Evolutionary conservation across 2,888 invertebrate genomes (phyloP).

Genomic region (Nycteola revayana): DNA sequence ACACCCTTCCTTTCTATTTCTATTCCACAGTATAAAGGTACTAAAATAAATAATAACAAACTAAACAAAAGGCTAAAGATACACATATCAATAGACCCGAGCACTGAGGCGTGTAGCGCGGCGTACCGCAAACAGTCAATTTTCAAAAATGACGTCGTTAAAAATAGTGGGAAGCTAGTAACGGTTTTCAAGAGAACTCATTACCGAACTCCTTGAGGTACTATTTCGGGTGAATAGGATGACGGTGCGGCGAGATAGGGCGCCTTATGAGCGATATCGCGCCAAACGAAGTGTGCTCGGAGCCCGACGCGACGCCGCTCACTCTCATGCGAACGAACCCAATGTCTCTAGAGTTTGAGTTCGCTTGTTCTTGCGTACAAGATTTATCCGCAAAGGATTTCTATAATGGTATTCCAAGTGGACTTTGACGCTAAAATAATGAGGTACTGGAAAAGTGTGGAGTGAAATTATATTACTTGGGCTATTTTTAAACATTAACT

Average conservation of each 20-base stretch:
- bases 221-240: slow-evolving; percentile 76
- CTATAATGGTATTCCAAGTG: slow-evolving; percentile 22
- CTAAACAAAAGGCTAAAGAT: too few relatives aligned
- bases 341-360: slow-evolving; percentile 10
- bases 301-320: slow-evolving; percentile 6
- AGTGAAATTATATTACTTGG: too few relatives aligned
- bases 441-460: background rate
- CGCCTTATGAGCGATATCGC: slow-evolving; percentile 75
- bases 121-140: slow-evolving; percentile 43
- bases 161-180: slow-evolving; percentile 61
- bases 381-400: slow-evolving; percentile 24
- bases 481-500: too few relatives aligned
- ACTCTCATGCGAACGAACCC: slow-evolving; percentile 18
- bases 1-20: too few relatives aligned
- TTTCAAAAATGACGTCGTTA: slow-evolving; percentile 64
- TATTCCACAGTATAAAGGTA: too few relatives aligned
- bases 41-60: too few relatives aligned
- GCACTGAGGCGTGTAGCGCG: slow-evolving; percentile 17
- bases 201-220: slow-evolving; percentile 77
- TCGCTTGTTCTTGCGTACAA: slow-evolving; percentile 24
- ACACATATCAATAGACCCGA: slow-evolving; percentile 5
- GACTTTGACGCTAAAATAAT: slow-evolving; percentile 4
- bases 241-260: slow-evolving; percentile 64
- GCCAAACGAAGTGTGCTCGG: slow-evolving; percentile 69
- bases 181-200: slow-evolving; percentile 71